phyloP scores from a whole-genome alignment of 2,797 vertebrate genomes.

The Melanogrammus aeglefinus region DNA sequence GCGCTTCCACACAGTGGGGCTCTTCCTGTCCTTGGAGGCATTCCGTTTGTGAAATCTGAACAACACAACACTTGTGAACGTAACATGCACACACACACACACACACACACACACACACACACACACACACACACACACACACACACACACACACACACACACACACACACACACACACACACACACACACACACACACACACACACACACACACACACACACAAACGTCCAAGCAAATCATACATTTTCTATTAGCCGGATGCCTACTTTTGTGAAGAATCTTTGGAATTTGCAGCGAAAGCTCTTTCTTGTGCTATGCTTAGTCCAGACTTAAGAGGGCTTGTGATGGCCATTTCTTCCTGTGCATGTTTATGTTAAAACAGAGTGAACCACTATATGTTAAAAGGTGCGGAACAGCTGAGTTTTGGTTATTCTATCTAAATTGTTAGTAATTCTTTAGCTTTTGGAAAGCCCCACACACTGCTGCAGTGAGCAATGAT shows the following conservation, averaged over 20 bases:
- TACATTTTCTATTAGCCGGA: constrained; percentile 19
- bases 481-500: neutral
- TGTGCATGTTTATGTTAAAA: too few species aligned
- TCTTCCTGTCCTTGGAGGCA: constrained; percentile 5
- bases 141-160: neutral
- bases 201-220: constrained; percentile 23
- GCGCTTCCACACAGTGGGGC: neutral
- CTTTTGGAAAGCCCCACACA: neutral
- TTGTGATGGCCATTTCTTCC: too few species aligned
- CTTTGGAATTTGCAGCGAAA: constrained; percentile 9
- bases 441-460: neutral
- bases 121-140: constrained; percentile 22
- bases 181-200: constrained; percentile 22
- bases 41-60: neutral
- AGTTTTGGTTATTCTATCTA: neutral
- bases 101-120: constrained; percentile 23
- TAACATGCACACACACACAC: constrained; percentile 24
- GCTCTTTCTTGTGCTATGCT: neutral
- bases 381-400: too few species aligned
- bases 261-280: constrained; percentile 8
- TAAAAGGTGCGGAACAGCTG: neutral
- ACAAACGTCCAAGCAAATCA: neutral
- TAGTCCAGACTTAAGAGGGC: too few species aligned
- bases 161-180: constrained; percentile 24
- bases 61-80: constrained; percentile 38